These are phyloP conservation scores for Bufotes viridis DNA, from an alignment of 2,797 vertebrate species.

Conservation along the genomic window DNA sequence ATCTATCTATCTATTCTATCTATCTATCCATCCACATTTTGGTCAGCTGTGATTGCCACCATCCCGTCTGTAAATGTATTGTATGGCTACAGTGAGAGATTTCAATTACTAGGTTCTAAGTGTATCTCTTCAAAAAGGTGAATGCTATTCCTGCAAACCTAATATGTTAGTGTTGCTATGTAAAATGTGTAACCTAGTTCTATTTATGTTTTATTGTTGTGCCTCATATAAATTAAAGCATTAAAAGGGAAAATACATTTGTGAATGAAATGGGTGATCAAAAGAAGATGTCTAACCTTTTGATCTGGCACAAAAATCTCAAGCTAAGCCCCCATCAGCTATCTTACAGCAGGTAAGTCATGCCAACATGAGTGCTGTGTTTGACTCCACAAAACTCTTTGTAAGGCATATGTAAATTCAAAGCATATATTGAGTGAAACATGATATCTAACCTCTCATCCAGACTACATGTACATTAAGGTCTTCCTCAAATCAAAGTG, in stretches of 20 bases:
- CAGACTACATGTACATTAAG: constrained; percentile 29
- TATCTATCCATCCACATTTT: too few relatives aligned
- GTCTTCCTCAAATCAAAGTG: constrained; percentile 46
- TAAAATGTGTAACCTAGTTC: neutral
- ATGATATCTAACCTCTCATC: constrained; percentile 6
- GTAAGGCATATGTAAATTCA: constrained; percentile 8
- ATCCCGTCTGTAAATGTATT: too few relatives aligned
- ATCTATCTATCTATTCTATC: too few relatives aligned
- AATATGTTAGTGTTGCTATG: too few relatives aligned
- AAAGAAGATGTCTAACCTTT: constrained; percentile 1
- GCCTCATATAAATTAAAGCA: neutral
- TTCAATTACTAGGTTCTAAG: too few relatives aligned
- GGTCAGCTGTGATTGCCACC: too few relatives aligned
- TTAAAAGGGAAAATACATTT: neutral
- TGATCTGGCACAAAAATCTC: neutral
- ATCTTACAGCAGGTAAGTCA: neutral
- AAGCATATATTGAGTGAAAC: constrained; percentile 10
- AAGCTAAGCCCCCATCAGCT: neutral
- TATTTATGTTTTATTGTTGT: neutral
- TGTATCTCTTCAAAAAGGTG: too few relatives aligned
- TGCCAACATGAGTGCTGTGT: constrained; percentile 1
- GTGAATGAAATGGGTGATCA: neutral
- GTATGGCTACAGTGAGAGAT: too few relatives aligned
- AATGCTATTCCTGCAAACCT: too few relatives aligned
- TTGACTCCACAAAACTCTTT: constrained; percentile 13